Conservation (phyloP, 2,113 vertebrate species). For the Melanostigma gelatinosum region DNA sequence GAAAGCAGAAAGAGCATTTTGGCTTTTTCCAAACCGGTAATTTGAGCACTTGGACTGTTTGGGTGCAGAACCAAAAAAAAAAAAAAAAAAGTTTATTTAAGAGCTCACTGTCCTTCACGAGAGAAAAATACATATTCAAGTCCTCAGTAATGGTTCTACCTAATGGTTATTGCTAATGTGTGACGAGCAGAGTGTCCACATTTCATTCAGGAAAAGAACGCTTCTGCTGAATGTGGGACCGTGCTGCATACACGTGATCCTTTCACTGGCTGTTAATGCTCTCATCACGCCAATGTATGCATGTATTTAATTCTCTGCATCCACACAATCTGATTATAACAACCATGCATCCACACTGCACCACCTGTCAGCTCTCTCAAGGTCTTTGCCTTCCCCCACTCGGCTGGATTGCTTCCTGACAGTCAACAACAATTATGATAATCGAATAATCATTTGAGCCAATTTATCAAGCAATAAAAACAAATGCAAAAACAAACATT, state of each 20-base stretch:
- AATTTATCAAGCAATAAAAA: neutral
- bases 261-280: neutral
- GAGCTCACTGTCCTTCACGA: slow-evolving; percentile 2
- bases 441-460: neutral
- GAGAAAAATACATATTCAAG: neutral
- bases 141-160: neutral
- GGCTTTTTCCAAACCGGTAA: slow-evolving; percentile 41
- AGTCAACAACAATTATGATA: neutral
- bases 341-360: neutral
- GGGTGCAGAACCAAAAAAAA: neutral
- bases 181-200: neutral
- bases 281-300: neutral
- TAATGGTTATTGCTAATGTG: neutral
- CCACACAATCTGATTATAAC: slow-evolving; percentile 10
- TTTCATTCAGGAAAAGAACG: neutral
- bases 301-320: neutral
- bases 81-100: slow-evolving; percentile 7
- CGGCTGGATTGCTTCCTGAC: neutral
- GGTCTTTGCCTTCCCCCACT: neutral
- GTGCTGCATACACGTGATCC: neutral
- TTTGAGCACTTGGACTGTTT: slow-evolving; percentile 22
- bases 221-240: neutral
- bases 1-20: slow-evolving; percentile 59
- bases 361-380: neutral
- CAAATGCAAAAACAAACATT: neutral